Evolutionary conservation across 1,140 invertebrate species (phyloP).

Genomic region (Rhagoletis zephyria): DNA sequence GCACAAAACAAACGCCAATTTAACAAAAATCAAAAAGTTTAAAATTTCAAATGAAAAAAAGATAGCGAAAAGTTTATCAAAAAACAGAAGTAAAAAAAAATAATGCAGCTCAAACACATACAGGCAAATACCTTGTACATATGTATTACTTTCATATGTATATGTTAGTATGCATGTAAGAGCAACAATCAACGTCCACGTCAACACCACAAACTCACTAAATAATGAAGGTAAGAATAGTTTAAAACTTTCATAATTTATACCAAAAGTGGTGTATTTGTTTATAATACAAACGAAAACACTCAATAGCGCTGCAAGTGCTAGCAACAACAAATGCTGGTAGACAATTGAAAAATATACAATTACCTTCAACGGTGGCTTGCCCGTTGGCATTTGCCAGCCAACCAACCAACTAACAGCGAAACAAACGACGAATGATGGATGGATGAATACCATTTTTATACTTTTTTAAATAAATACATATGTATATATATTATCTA

Average conservation of each 20-base stretch:
- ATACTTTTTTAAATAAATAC: neutral
- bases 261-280: slow-evolving; percentile 5
- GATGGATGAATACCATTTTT: slow-evolving; percentile 1
- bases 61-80: neutral
- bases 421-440: neutral
- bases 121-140: neutral
- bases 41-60: neutral
- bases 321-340: neutral
- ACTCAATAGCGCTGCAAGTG: slow-evolving; percentile 5
- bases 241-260: slow-evolving; percentile 48
- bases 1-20: slow-evolving; percentile 17
- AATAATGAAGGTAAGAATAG: slow-evolving; percentile 46
- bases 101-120: neutral
- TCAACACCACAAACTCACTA: slow-evolving; percentile 39
- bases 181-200: neutral
- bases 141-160: neutral
- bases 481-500: neutral
- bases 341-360: neutral
- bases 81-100: neutral
- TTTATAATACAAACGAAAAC: slow-evolving; percentile 3
- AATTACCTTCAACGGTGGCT: neutral
- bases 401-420: neutral
- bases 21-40: slow-evolving; percentile 6
- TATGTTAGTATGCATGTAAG: neutral
- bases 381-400: neutral